phyloP scores from a whole-genome alignment of 2,888 invertebrate species.

The Hymenopus coronatus region DNA sequence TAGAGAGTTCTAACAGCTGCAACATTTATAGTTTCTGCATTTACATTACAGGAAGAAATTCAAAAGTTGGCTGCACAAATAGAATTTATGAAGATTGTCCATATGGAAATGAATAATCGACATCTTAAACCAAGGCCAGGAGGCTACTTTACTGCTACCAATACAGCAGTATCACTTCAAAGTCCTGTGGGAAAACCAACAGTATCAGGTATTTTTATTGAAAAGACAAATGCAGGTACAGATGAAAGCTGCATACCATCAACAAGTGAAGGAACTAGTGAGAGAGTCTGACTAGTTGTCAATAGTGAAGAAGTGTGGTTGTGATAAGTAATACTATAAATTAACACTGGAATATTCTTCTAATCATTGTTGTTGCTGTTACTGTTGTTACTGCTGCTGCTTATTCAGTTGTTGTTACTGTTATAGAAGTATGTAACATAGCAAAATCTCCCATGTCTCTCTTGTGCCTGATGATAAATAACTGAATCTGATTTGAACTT shows the following conservation, averaged over 20 bases:
- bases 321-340: constrained; percentile 32
- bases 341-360: background rate
- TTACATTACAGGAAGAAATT: constrained; percentile 70
- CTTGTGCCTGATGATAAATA: background rate
- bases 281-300: constrained; percentile 46
- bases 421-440: background rate
- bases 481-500: background rate
- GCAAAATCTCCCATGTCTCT: background rate
- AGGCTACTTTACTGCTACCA: constrained; percentile 61
- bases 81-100: constrained; percentile 90
- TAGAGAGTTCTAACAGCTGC: too few species aligned
- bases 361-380: background rate
- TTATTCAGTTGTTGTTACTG: background rate
- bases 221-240: constrained; percentile 6
- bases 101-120: constrained; percentile 90
- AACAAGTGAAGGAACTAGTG: constrained; percentile 39
- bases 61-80: constrained; percentile 89
- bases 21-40: too few species aligned
- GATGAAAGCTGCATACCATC: constrained; percentile 18
- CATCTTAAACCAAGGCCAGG: constrained; percentile 81
- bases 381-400: background rate
- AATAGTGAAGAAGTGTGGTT: constrained; percentile 44
- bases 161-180: constrained; percentile 34
- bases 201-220: constrained; percentile 17
- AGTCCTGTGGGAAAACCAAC: constrained; percentile 30